phyloP scores from a whole-genome alignment of 2,797 vertebrate genomes.

The Karalla daura region DNA sequence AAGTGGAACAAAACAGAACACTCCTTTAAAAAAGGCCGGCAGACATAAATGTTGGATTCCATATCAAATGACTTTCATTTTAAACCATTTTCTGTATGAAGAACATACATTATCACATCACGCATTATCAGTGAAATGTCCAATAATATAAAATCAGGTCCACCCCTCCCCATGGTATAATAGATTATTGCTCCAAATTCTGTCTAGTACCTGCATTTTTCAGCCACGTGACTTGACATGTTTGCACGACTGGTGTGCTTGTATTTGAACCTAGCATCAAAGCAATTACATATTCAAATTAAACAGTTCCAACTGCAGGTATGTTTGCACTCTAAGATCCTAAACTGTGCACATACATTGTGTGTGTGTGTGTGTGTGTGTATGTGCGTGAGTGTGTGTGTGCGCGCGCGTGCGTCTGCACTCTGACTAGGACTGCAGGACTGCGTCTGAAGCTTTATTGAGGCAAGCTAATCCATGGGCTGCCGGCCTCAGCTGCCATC shows the following conservation, averaged over 20 bases:
- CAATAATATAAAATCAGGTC: neutral
- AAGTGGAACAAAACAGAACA: too few species aligned
- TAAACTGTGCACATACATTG: slow-evolving; percentile 6
- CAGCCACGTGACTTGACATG: slow-evolving; percentile 5
- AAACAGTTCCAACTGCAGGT: slow-evolving; percentile 47
- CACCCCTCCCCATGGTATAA: too few species aligned
- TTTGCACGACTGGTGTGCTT: slow-evolving; percentile 9
- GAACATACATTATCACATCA: too few species aligned
- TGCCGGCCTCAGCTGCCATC: slow-evolving; percentile 68
- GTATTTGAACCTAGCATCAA: slow-evolving; percentile 17
- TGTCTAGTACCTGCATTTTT: neutral
- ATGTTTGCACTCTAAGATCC: slow-evolving; percentile 3
- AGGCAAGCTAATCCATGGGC: slow-evolving; percentile 68
- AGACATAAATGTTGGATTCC: too few species aligned
- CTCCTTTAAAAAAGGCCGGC: too few species aligned
- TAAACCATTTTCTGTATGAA: too few species aligned
- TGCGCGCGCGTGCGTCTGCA: slow-evolving; percentile 17
- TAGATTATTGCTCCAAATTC: neutral
- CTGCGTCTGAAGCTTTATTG: slow-evolving; percentile 59
- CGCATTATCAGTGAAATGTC: too few species aligned
- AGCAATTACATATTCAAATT: slow-evolving; percentile 22
- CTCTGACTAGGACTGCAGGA: slow-evolving; percentile 42
- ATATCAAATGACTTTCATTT: too few species aligned
- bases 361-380: slow-evolving; percentile 10
- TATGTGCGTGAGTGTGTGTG: slow-evolving; percentile 9